Conservation (phyloP, 2,888 invertebrate species). For the Subacronicta megacephala region DNA sequence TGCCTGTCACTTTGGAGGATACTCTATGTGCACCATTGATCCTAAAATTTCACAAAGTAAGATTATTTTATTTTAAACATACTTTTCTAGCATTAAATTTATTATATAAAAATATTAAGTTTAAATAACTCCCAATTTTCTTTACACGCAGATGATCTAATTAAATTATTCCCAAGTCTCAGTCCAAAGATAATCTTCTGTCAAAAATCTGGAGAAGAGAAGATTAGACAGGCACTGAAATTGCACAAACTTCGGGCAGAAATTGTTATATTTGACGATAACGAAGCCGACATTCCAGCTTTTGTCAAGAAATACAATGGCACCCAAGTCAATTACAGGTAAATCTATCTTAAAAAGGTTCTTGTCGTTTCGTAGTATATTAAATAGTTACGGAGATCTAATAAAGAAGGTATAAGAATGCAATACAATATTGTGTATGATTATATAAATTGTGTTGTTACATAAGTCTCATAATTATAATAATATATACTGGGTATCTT, state of each 20-base stretch:
- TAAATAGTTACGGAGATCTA: too few species aligned
- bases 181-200: constrained; percentile 68
- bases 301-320: constrained; percentile 64
- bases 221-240: constrained; percentile 56
- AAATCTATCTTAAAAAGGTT: constrained; percentile 11
- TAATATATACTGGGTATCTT: too few species aligned
- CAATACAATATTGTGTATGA: not conserved
- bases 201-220: constrained; percentile 58
- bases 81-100: too few species aligned
- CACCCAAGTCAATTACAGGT: constrained; percentile 65
- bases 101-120: too few species aligned
- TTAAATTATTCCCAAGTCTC: constrained; percentile 49
- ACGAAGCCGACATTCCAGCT: constrained; percentile 55
- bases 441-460: too few species aligned
- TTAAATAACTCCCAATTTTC: too few species aligned
- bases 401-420: too few species aligned
- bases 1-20: constrained; percentile 68
- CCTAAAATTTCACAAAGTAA: constrained; percentile 56
- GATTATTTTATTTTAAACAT: constrained; percentile 5
- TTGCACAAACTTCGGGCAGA: constrained; percentile 43
- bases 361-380: too few species aligned
- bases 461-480: too few species aligned
- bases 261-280: constrained; percentile 66
- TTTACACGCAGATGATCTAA: constrained; percentile 53
- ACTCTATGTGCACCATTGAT: constrained; percentile 65